phyloP scores from a whole-genome alignment of 2,113 vertebrate species.

The Osmerus eperlanus region DNA sequence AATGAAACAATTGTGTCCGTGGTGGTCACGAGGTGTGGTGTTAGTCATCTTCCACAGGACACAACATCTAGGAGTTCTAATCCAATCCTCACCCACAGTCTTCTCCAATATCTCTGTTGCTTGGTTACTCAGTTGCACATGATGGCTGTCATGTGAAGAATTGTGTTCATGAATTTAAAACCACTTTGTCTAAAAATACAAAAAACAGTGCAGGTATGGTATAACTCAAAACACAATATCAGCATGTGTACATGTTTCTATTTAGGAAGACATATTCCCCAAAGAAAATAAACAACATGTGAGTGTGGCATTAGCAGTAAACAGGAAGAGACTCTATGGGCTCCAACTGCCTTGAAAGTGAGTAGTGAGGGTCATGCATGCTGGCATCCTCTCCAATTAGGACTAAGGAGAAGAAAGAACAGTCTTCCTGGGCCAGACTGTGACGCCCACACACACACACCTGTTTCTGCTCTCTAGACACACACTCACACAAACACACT shows the following conservation, averaged over 20 bases:
- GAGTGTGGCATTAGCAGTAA: constrained; percentile 56
- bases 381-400: constrained; percentile 61
- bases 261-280: constrained; percentile 47
- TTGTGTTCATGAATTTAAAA: too few relatives aligned
- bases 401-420: constrained; percentile 51
- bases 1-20: constrained; percentile 30
- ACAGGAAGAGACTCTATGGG: constrained; percentile 58
- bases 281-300: constrained; percentile 52
- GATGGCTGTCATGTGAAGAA: too few relatives aligned
- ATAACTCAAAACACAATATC: too few relatives aligned
- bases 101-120: too few relatives aligned
- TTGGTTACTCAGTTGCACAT: too few relatives aligned
- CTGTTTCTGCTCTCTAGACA: constrained; percentile 53
- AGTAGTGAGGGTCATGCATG: constrained; percentile 36
- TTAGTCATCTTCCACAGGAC: too few relatives aligned
- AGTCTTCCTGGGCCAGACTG: constrained; percentile 48
- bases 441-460: constrained; percentile 59
- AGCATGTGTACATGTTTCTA: constrained; percentile 12
- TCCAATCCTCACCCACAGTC: too few relatives aligned
- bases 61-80: too few relatives aligned
- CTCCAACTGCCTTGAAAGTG: constrained; percentile 64
- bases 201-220: background rate
- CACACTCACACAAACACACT: too few relatives aligned
- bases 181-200: background rate
- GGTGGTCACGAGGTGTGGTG: too few relatives aligned